phyloP scores from a whole-genome alignment of 2,797 vertebrate genomes.

The Gallinago stenura region DNA sequence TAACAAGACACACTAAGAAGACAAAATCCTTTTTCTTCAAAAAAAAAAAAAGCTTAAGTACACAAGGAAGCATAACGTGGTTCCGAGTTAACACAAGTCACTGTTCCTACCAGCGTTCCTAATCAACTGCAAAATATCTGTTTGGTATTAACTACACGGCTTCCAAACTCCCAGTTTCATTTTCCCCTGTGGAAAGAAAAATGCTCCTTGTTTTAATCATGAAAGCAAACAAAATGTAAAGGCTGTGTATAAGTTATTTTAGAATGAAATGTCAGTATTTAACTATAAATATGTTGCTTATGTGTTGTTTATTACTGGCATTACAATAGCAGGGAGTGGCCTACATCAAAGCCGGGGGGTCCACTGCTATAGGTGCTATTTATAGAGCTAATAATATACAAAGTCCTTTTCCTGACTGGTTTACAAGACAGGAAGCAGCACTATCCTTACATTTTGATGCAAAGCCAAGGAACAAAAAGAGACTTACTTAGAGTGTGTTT shows the following conservation, averaged over 20 bases:
- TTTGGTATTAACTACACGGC: neutral
- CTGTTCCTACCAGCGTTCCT: neutral
- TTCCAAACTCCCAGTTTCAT: neutral
- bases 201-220: neutral
- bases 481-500: neutral
- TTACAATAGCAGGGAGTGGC: neutral
- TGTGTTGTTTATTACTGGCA: neutral
- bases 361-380: neutral
- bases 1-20: neutral
- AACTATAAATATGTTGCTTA: neutral
- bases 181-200: neutral
- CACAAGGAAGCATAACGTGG: neutral
- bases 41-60: neutral
- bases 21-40: neutral
- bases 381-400: slow-evolving; percentile 11
- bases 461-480: neutral
- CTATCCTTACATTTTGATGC: neutral
- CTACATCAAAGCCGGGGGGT: neutral
- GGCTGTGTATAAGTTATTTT: neutral
- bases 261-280: neutral
- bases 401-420: slow-evolving; percentile 16
- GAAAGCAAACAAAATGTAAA: neutral
- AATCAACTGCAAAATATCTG: neutral
- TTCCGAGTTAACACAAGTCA: neutral
- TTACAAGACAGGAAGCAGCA: neutral